Evolutionary conservation across 2,797 vertebrate genomes (phyloP).

Genomic region (Parotocinclus haroldoi): DNA sequence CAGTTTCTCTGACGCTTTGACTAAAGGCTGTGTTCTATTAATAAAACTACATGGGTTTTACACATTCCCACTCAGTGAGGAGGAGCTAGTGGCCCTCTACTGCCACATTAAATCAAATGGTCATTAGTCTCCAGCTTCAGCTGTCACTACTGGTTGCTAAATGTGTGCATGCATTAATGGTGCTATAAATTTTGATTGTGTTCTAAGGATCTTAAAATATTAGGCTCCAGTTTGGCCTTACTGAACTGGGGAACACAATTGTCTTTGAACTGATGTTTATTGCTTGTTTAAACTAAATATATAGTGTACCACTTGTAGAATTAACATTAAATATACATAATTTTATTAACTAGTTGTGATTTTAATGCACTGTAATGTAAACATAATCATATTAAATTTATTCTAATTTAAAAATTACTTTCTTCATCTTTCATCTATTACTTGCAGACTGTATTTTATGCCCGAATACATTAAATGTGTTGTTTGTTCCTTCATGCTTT

Average conservation of each 20-base stretch:
- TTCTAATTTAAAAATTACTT: too few species aligned
- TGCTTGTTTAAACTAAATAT: background rate
- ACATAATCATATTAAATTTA: too few species aligned
- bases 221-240: too few species aligned
- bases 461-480: background rate
- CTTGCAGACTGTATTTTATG: too few species aligned
- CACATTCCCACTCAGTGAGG: slow-evolving; percentile 32
- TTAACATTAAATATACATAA: background rate
- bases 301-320: background rate
- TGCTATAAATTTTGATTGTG: background rate
- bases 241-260: too few species aligned
- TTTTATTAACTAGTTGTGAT: too few species aligned
- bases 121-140: slow-evolving; percentile 37
- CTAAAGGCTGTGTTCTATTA: slow-evolving; percentile 39
- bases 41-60: slow-evolving; percentile 35
- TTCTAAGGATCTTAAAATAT: too few species aligned
- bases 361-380: too few species aligned
- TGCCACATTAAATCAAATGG: slow-evolving; percentile 43
- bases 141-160: slow-evolving; percentile 15
- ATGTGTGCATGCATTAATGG: slow-evolving; percentile 22
- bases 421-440: too few species aligned
- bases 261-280: background rate
- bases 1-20: slow-evolving; percentile 10
- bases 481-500: background rate
- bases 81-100: slow-evolving; percentile 20